Evolutionary conservation across 2,797 vertebrate genomes (phyloP).

Genomic region (Microctenopoma lineatum): DNA sequence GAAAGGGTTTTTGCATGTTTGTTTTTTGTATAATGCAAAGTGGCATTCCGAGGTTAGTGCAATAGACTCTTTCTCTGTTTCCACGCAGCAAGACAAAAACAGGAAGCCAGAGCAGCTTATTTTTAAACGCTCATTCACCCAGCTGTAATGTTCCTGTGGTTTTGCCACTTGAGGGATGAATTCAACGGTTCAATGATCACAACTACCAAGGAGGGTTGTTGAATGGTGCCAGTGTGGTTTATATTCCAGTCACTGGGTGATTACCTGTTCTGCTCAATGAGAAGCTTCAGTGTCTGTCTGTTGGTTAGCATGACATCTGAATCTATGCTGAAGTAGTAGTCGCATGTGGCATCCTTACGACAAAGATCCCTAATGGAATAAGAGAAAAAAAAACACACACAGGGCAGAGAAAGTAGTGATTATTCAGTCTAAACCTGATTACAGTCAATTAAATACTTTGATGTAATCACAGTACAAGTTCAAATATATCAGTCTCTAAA

Average conservation of each 20-base stretch:
- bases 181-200: conserved; percentile 41
- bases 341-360: conserved; percentile 89
- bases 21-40: conserved; percentile 70
- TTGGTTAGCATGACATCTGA: conserved; percentile 96
- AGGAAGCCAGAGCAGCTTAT: conserved; percentile 73
- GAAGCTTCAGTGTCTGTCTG: conserved; percentile 89
- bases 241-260: conserved; percentile 17
- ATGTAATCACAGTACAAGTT: conserved; percentile 24
- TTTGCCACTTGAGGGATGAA: conserved; percentile 62
- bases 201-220: conserved; percentile 33
- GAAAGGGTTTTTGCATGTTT: conserved; percentile 60
- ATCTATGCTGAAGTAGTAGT: conserved; percentile 96
- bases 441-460: conserved; percentile 39
- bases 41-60: conserved; percentile 65
- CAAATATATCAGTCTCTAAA: conserved; percentile 44
- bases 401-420: conserved; percentile 31
- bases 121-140: conserved; percentile 72
- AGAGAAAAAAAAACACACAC: conserved; percentile 38
- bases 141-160: conserved; percentile 70
- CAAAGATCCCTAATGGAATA: conserved; percentile 88
- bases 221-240: conserved; percentile 10
- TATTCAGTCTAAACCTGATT: conserved; percentile 40
- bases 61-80: conserved; percentile 46
- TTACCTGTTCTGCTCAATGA: conserved; percentile 99
- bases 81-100: conserved; percentile 65